Conservation (phyloP, 2,113 vertebrate genomes). For the Rhinolophus ferrumequinum region DNA sequence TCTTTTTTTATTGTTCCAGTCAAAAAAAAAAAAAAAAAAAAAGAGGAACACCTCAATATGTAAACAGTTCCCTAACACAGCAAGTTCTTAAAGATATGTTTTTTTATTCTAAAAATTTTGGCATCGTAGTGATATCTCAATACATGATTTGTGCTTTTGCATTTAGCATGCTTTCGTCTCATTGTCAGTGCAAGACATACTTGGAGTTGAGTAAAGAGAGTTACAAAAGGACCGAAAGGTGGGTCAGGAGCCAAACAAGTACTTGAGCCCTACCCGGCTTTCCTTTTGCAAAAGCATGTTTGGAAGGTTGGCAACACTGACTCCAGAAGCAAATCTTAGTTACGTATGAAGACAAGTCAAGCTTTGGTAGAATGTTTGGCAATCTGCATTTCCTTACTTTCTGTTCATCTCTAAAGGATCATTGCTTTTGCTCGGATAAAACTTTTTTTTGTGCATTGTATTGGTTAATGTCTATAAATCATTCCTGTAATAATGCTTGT, state of each 20-base stretch:
- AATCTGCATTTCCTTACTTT: background rate
- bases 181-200: slow-evolving; percentile 45
- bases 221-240: background rate
- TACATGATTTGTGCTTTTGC: slow-evolving; percentile 78
- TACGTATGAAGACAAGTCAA: background rate
- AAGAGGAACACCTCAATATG: slow-evolving; percentile 72
- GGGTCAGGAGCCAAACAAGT: slow-evolving; percentile 37
- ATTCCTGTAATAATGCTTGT: background rate
- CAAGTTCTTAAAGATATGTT: slow-evolving; percentile 63
- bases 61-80: slow-evolving; percentile 73
- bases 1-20: slow-evolving; percentile 72
- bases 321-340: background rate
- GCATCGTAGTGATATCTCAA: slow-evolving; percentile 74
- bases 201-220: slow-evolving; percentile 29
- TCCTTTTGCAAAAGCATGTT: background rate
- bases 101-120: slow-evolving; percentile 75
- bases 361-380: background rate
- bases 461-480: background rate
- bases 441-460: background rate
- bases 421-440: background rate
- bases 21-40: slow-evolving; percentile 78
- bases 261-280: slow-evolving; percentile 11
- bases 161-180: slow-evolving; percentile 70
- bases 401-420: background rate
- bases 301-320: background rate